phyloP scores from a whole-genome alignment of 2,888 invertebrate genomes.

The Clivina fossor region DNA sequence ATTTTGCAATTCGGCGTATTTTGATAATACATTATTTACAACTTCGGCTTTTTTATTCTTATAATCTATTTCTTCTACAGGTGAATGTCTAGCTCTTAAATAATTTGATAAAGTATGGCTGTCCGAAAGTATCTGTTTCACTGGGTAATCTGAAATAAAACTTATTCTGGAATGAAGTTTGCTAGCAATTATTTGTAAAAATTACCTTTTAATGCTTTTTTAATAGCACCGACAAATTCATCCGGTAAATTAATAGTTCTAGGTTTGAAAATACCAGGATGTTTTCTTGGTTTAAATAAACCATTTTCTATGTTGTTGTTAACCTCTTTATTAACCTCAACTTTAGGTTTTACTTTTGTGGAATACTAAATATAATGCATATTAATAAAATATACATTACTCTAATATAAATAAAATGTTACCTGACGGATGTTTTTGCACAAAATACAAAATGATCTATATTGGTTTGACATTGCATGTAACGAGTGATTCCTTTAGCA shows the following conservation, averaged over 20 bases:
- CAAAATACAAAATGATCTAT: too few species aligned
- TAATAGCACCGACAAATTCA: constrained; percentile 61
- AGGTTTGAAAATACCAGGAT: constrained; percentile 68
- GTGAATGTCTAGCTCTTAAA: constrained; percentile 64
- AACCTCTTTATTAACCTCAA: constrained; percentile 58
- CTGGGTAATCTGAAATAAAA: constrained; percentile 58
- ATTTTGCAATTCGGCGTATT: constrained; percentile 50
- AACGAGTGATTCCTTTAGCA: background rate
- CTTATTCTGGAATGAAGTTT: constrained; percentile 1
- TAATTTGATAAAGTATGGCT: constrained; percentile 61
- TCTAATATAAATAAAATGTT: background rate
- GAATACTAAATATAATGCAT: constrained; percentile 43
- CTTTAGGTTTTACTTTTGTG: constrained; percentile 45
- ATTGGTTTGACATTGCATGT: too few species aligned
- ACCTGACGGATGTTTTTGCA: background rate
- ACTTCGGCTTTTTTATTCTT: constrained; percentile 53
- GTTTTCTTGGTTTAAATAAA: constrained; percentile 65
- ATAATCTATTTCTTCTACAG: constrained; percentile 63
- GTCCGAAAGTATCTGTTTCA: constrained; percentile 59
- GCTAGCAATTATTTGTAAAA: constrained; percentile 10
- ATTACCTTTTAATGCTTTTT: constrained; percentile 56
- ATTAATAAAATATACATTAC: background rate
- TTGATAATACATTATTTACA: constrained; percentile 44
- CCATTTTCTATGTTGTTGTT: constrained; percentile 57
- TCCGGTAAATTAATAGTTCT: constrained; percentile 61